Conservation (phyloP, 2,797 vertebrate species). For the Lophotriccus pileatus region DNA sequence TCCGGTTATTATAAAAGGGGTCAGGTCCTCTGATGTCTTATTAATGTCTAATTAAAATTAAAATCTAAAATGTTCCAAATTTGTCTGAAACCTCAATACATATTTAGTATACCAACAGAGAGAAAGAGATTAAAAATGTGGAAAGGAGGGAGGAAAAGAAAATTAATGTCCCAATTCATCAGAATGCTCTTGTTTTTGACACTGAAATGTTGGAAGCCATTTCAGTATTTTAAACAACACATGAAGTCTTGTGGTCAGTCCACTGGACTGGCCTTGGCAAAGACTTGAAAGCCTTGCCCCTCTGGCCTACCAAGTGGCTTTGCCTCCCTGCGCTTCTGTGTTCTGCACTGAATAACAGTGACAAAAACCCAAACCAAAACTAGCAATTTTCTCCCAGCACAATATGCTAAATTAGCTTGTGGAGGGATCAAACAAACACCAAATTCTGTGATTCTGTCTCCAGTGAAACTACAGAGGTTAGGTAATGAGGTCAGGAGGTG, state of each 20-base stretch:
- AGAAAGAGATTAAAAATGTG: background rate
- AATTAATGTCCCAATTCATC: background rate
- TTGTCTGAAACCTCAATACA: background rate
- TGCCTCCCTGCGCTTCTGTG: background rate
- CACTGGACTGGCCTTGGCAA: background rate
- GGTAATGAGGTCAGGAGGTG: background rate
- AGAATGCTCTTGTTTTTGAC: background rate
- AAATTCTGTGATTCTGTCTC: background rate
- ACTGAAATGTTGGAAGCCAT: background rate
- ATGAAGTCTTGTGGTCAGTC: background rate
- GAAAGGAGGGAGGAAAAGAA: background rate
- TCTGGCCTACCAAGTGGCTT: background rate
- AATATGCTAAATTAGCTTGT: background rate
- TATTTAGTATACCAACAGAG: background rate
- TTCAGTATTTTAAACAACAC: background rate
- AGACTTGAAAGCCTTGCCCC: fast-evolving
- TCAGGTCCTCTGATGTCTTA: background rate
- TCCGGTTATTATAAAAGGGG: background rate
- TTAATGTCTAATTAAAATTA: conserved; percentile 24
- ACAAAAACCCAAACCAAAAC: background rate
- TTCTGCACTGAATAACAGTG: background rate
- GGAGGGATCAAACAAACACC: background rate
- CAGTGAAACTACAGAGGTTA: background rate
- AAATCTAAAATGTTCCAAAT: conserved; percentile 7
- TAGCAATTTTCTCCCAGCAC: background rate